Percentiles rank a stretch among this genome's conserved stretches.
phyloP scores from a whole-genome alignment of 2,888 invertebrate genomes.

The Drosophila melanosoma region DNA sequence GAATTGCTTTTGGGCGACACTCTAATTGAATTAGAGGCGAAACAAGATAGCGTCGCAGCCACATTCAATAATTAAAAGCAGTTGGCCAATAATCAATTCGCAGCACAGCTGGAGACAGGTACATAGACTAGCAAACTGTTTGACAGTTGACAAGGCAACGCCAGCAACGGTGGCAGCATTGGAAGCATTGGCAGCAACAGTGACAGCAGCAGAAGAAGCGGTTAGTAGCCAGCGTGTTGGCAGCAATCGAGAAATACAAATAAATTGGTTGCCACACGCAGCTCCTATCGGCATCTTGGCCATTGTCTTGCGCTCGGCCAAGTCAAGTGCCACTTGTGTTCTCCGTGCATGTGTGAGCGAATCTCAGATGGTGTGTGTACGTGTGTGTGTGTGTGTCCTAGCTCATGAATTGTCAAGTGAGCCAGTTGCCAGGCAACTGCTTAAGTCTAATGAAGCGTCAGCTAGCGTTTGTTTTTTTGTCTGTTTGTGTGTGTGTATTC shows the following conservation, averaged over 20 bases:
- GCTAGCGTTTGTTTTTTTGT: slow-evolving; percentile 12
- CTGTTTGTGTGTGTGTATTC: slow-evolving; percentile 4
- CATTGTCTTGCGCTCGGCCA: slow-evolving; percentile 45
- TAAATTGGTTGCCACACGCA: slow-evolving; percentile 72
- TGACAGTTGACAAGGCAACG: slow-evolving; percentile 19
- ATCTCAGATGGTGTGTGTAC: not conserved
- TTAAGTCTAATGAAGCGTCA: slow-evolving; percentile 69
- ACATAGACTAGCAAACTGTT: slow-evolving; percentile 22
- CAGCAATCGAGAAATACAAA: slow-evolving; percentile 64
- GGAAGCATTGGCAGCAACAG: slow-evolving; percentile 18
- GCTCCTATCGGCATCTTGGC: slow-evolving; percentile 43
- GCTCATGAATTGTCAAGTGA: slow-evolving; percentile 76
- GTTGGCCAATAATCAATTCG: slow-evolving; percentile 75
- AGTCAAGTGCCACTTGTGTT: slow-evolving; percentile 56
- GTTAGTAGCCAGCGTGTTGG: slow-evolving; percentile 19
- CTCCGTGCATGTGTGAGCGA: not conserved
- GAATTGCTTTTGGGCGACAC: slow-evolving; percentile 38
- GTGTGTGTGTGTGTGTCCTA: slow-evolving; percentile 24
- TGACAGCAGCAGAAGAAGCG: slow-evolving; percentile 9
- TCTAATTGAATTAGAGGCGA: slow-evolving; percentile 66
- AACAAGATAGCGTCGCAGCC: slow-evolving; percentile 13
- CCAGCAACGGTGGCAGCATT: slow-evolving; percentile 21
- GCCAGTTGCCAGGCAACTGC: slow-evolving; percentile 66
- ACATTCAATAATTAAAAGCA: slow-evolving; percentile 70
- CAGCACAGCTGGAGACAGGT: slow-evolving; percentile 71